Evolutionary conservation across 2,888 invertebrate genomes (phyloP), one percentile per base, ranked within the genome.

Genomic region (Aquatica leii): DNA sequence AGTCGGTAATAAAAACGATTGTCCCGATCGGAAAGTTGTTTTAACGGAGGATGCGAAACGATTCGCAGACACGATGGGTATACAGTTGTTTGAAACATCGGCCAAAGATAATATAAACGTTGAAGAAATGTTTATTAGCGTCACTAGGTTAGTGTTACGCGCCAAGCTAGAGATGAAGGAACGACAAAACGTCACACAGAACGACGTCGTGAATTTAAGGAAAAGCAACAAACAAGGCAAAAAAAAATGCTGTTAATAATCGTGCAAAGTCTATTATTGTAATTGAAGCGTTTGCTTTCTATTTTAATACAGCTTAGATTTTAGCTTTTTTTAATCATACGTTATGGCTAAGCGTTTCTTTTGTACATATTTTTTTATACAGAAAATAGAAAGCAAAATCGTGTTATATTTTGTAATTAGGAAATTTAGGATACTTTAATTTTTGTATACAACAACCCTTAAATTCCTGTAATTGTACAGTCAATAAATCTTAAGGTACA

Each of bases 81-180:
- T 99, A 80, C 93, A 94, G 74, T 84, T 98, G 72, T 98, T 96
- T 83, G 99, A 99, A 85, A 98, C 99, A 69, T 97, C 97, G 79
- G 99, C 99, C 80, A 99, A 98, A 86, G 97, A 98, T 81, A 98
- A 98, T 83, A 91, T 95, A 76, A 98, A 98, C 85, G 98, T 99
- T 59, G 98, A 98, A 85, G 97, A 98, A 86, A 98, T 97, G 90
- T 89, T 90, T 82, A 84, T 89, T 78, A 87, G 88, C 71, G 88
- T 90, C 74, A 90, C 90, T 62, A 84, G 86, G 72, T 90, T 94
- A 86, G 96, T 96, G 72, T 85, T 97, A 80, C 87, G 88, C 79
- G 90, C 92, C 67, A 96, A 96, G 84, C 88, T 91, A 81, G 91
- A 91, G 81, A 87, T 88, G 84, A 90, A 88, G 78, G 90, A 92